Conservation (phyloP, 2,888 invertebrate genomes). For the Caenorhabditis angaria region DNA sequence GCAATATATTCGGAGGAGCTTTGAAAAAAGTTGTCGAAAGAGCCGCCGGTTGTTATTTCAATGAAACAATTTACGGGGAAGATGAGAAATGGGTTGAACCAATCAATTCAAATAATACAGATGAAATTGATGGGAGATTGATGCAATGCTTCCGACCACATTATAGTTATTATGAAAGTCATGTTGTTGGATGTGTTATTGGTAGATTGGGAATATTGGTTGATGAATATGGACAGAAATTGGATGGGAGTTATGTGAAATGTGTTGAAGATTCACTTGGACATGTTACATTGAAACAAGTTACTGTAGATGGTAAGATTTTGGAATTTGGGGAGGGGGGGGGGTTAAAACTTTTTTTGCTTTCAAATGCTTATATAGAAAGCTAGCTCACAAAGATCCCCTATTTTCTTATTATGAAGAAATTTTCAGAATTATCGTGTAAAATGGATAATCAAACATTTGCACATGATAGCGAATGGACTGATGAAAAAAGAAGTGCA, state of each 20-base stretch:
- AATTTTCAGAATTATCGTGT: conserved; percentile 40
- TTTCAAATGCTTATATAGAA: too few species aligned
- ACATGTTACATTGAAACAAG: conserved; percentile 34
- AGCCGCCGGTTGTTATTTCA: conserved; percentile 58
- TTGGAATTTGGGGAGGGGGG: background rate
- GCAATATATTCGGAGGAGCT: conserved; percentile 51
- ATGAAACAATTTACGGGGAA: conserved; percentile 51
- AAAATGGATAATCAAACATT: conserved; percentile 40
- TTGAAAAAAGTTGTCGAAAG: conserved; percentile 55
- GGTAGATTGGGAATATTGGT: conserved; percentile 45
- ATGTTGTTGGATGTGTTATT: conserved; percentile 56
- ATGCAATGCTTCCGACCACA: conserved; percentile 62
- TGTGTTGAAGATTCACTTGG: conserved; percentile 45
- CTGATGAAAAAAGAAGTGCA: conserved; percentile 37
- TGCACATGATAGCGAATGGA: conserved; percentile 42
- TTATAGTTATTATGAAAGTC: conserved; percentile 55
- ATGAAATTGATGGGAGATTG: conserved; percentile 27
- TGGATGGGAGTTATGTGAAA: conserved; percentile 44
- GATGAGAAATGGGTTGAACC: conserved; percentile 58
- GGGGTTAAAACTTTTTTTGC: too few species aligned
- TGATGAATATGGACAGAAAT: conserved; percentile 47
- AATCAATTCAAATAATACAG: conserved; percentile 11
- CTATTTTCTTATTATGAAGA: too few species aligned
- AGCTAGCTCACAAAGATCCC: too few species aligned
- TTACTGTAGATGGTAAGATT: conserved; percentile 35